These are phyloP conservation scores for Danaus melanippus DNA, from an alignment of 1,140 invertebrate genomes.

Conservation along the genomic window DNA sequence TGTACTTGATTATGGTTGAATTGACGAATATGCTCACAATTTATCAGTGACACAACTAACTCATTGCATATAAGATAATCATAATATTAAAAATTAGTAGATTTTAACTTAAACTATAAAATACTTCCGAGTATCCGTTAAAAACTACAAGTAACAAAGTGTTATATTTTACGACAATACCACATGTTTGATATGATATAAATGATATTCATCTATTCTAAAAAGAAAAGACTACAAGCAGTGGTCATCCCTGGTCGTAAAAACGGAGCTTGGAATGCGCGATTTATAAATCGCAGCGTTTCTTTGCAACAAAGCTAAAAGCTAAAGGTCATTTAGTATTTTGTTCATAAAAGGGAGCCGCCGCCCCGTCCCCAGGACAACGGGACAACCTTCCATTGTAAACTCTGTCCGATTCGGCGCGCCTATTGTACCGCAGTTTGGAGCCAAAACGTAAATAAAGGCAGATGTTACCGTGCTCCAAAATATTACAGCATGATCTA, in stretches of 20 bases:
- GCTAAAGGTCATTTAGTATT: constrained; percentile 48
- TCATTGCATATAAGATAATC: no score
- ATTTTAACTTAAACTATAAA: no score
- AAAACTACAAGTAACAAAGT: no score
- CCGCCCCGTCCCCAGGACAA: constrained; percentile 16
- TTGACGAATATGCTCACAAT: constrained; percentile 7
- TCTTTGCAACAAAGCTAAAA: constrained; percentile 17
- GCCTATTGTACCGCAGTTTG: constrained; percentile 59
- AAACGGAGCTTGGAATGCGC: constrained; percentile 11
- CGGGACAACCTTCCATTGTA: constrained; percentile 43
- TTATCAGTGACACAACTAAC: no score
- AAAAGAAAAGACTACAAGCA: background rate
- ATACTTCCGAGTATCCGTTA: no score
- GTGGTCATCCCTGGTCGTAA: constrained; percentile 9
- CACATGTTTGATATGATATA: background rate
- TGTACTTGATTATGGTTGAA: constrained; percentile 9
- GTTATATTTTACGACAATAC: no score
- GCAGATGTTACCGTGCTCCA: constrained; percentile 67
- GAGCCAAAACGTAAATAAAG: constrained; percentile 69
- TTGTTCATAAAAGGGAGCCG: constrained; percentile 36
- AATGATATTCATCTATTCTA: background rate
- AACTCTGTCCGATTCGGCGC: constrained; percentile 50
- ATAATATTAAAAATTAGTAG: no score
- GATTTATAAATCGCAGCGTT: constrained; percentile 11
- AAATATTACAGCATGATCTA: constrained; percentile 38